phyloP scores from a whole-genome alignment of 2,113 vertebrate species.

The Nesogale talazaci region DNA sequence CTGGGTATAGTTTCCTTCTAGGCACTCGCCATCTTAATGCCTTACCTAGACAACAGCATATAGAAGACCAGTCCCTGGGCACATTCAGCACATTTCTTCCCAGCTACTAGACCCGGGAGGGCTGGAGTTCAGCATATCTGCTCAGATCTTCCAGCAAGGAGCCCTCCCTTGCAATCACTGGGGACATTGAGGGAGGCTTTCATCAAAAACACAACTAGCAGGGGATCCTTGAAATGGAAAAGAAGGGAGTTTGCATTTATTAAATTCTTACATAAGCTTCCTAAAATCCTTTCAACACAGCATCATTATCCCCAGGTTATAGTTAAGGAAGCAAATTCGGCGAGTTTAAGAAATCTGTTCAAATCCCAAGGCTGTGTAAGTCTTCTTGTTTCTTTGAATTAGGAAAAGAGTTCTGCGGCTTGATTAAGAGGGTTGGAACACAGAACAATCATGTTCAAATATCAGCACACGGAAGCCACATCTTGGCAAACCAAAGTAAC shows the following conservation, averaged over 20 bases:
- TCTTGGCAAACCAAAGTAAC: not conserved
- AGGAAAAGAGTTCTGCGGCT: constrained; percentile 40
- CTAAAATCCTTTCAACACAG: not conserved
- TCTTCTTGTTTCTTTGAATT: constrained; percentile 21
- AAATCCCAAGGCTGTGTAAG: not conserved
- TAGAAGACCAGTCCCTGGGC: not conserved
- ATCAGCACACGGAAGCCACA: not conserved
- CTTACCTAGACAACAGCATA: accelerated
- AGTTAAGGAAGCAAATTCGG: constrained; percentile 20
- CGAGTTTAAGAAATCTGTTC: constrained; percentile 34
- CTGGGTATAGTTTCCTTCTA: not conserved
- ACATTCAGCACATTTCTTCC: not conserved
- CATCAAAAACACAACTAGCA: not conserved
- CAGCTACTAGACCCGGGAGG: not conserved
- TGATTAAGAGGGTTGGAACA: not conserved
- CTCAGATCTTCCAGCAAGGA: not conserved
- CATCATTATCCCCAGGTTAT: not conserved
- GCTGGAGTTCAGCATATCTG: not conserved
- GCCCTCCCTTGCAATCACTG: not conserved
- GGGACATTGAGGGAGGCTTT: not conserved
- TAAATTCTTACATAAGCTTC: not conserved
- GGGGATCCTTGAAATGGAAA: not conserved
- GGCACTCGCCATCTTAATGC: not conserved
- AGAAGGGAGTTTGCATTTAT: not conserved
- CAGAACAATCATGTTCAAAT: not conserved